Percentiles rank a stretch among this genome's conserved stretches.
Evolutionary conservation across 2,797 vertebrate genomes (phyloP).

Genomic region (Sebastes dallii): DNA sequence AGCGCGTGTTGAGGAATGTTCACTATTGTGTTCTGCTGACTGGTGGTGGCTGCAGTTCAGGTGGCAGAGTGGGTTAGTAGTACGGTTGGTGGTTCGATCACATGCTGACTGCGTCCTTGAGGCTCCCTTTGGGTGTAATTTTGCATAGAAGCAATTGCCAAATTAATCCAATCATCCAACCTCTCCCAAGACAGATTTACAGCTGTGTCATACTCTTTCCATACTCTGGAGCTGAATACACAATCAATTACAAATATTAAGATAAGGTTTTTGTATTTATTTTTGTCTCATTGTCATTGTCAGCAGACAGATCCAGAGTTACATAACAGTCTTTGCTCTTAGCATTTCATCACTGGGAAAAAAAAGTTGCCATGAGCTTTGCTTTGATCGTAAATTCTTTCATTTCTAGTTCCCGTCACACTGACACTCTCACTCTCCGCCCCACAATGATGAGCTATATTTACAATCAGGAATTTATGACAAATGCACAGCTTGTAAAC

Average conservation of each 20-base stretch:
- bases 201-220: neutral
- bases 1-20: neutral
- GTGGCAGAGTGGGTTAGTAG: neutral
- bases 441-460: slow-evolving; percentile 18
- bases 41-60: neutral
- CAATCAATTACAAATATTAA: neutral
- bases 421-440: slow-evolving; percentile 7
- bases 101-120: neutral
- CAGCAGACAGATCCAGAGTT: slow-evolving; percentile 13
- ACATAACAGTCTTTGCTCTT: slow-evolving; percentile 24
- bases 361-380: slow-evolving; percentile 17
- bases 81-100: neutral
- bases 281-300: slow-evolving; percentile 17
- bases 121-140: neutral
- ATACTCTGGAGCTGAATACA: neutral
- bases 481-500: slow-evolving; percentile 18
- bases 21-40: neutral
- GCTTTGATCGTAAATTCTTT: slow-evolving; percentile 21
- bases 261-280: neutral
- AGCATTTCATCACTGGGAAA: slow-evolving; percentile 1
- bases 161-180: neutral
- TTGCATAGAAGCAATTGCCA: neutral
- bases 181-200: neutral
- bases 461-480: slow-evolving; percentile 35
- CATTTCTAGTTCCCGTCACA: slow-evolving; percentile 23